Conservation (phyloP, 2,888 invertebrate genomes). For the Cheilosia grossa region DNA sequence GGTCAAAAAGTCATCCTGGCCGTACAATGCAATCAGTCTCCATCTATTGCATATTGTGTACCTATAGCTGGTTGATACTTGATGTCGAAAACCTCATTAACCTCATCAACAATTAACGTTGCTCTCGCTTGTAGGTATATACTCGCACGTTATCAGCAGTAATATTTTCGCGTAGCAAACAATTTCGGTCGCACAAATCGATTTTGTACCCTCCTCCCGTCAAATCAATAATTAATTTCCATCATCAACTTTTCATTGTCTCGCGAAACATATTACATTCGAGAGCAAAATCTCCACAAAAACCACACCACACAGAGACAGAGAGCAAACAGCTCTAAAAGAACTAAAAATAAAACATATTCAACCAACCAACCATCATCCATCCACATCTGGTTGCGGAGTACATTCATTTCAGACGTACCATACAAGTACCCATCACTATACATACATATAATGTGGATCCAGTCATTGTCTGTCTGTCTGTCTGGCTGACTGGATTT, state of each 20-base stretch:
- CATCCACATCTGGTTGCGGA: slow-evolving; percentile 31
- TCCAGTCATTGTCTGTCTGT: slow-evolving; percentile 33
- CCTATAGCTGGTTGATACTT: neutral
- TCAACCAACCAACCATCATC: slow-evolving; percentile 46
- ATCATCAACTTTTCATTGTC: slow-evolving; percentile 73
- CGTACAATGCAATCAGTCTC: no score
- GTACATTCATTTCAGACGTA: slow-evolving; percentile 19
- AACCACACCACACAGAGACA: slow-evolving; percentile 18
- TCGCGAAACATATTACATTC: slow-evolving; percentile 41
- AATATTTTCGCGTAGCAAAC: slow-evolving; percentile 54
- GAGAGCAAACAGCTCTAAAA: slow-evolving; percentile 1
- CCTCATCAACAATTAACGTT: slow-evolving; percentile 48
- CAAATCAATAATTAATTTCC: slow-evolving; percentile 74
- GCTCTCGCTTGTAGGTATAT: slow-evolving; percentile 2
- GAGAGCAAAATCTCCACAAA: neutral
- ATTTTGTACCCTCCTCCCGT: slow-evolving; percentile 10
- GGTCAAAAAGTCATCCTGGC: no score
- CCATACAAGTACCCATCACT: neutral
- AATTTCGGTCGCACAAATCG: slow-evolving; percentile 38
- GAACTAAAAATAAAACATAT: slow-evolving; percentile 58
- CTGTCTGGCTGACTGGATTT: slow-evolving; percentile 43
- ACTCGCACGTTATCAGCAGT: slow-evolving; percentile 29
- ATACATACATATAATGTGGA: neutral
- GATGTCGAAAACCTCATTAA: slow-evolving; percentile 60
- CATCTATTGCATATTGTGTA: no score